Base-by-base conservation (phyloP, 2,797 vertebrate genomes). In the Gymnodraco acuticeps region DNA sequence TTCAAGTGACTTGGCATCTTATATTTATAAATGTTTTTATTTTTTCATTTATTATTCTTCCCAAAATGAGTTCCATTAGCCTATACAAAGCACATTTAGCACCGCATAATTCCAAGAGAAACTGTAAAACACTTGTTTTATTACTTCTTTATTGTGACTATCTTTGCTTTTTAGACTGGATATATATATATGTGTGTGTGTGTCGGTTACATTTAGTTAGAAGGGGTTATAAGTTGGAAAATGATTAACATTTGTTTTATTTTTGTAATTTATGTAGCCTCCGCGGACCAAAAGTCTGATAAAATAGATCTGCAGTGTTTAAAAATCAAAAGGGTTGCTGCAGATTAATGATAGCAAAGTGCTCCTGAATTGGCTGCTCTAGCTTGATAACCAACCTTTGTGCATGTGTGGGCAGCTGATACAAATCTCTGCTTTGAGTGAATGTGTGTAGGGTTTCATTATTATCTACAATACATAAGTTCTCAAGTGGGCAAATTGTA, bases 381-480 rank as follows among this genome's bases (percentile, higher is more conserved):
- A 48, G 43, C 16, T 42, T 76, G 54, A 86, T 80, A 51, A 81
- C 45, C 55, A 66, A 60, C 62, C 58, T 75, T 68, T 31, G 55
- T 52, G 59, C 64, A 3, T 20, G 62, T 64, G 78, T 87, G 72
- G 80, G 78, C 68, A 67, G 72, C n/a, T 23, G 55, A 84, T 78
- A 83, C 73, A 71, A 72, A 78, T 70, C 76, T 62, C 38, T 43
- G 78, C 69, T 73, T 4, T 12, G 33, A 77, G 42, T 61, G 69
- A 77, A 64, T 17, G 73, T 4, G 47, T 4, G 47, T 64, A 47
- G 58, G 27, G 20, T 72, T 82, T 79, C 14, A 72, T 84, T 73
- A 86, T 87, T 84, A 83, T 74, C 70, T 54, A 31, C 66, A 60
- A 78, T 77, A 51, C 69, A 82, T 64, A 16, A 4, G 10, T 51